These are phyloP conservation scores for Eubasilissa regina DNA, from an alignment of 1,140 invertebrate species.

Conservation along the genomic window DNA sequence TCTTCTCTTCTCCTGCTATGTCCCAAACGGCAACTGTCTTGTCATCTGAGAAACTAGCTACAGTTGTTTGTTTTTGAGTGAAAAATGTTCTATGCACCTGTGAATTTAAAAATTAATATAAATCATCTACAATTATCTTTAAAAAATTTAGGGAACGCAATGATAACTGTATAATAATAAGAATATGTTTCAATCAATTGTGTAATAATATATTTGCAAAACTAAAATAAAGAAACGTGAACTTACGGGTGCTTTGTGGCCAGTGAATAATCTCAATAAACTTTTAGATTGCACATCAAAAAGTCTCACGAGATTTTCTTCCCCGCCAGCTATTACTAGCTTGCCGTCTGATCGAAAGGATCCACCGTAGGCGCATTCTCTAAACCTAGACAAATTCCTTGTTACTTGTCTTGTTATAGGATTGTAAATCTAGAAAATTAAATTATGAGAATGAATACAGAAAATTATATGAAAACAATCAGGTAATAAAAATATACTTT, in stretches of 20 bases:
- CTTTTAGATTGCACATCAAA: conserved; percentile 90
- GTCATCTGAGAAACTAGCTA: conserved; percentile 95
- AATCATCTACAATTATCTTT: too few relatives aligned
- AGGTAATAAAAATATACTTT: too few relatives aligned
- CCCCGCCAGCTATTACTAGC: conserved; percentile 88
- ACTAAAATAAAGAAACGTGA: not conserved
- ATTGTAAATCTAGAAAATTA: conserved; percentile 81
- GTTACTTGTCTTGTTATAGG: conserved; percentile 87
- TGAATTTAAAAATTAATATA: conserved; percentile 20
- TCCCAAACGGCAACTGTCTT: conserved; percentile 93
- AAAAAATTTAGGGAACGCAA: too few relatives aligned
- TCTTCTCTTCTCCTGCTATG: conserved; percentile 85
- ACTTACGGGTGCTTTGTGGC: conserved; percentile 72
- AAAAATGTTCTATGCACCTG: conserved; percentile 90
- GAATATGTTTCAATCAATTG: too few relatives aligned
- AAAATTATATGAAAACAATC: too few relatives aligned
- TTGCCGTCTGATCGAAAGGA: conserved; percentile 89
- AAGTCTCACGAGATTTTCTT: conserved; percentile 89
- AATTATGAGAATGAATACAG: not conserved
- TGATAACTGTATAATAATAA: too few relatives aligned
- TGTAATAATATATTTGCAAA: not conserved
- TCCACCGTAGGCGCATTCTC: conserved; percentile 89
- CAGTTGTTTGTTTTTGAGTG: conserved; percentile 81
- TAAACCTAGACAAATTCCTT: conserved; percentile 90
- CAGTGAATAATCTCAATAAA: conserved; percentile 78